Conservation (phyloP, 2,797 vertebrate species). For the Pyrocephalus nanus region DNA sequence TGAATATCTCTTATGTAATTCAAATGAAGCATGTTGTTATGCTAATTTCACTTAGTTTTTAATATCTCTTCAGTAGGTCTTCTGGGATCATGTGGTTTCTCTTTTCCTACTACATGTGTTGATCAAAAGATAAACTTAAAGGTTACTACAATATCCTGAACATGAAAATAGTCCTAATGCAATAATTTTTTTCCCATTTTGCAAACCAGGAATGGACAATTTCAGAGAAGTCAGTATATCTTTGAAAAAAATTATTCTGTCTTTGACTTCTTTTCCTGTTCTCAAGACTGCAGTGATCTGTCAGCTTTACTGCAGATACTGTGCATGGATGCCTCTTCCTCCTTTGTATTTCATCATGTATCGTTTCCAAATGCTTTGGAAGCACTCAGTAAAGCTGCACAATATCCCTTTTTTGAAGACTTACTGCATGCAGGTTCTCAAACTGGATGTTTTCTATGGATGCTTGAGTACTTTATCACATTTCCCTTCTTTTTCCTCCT, state of each 20-base stretch:
- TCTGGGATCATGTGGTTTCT: not conserved
- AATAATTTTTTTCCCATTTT: not conserved
- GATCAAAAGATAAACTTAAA: not conserved
- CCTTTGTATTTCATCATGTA: not conserved
- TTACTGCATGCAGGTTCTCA: not conserved
- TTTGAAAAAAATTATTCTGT: not conserved
- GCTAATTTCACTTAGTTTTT: not conserved
- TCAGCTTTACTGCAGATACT: not conserved
- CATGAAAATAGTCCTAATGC: not conserved
- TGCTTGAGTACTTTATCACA: not conserved
- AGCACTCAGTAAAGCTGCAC: not conserved
- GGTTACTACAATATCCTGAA: not conserved
- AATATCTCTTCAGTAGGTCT: not conserved
- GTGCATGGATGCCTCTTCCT: not conserved
- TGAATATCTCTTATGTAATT: not conserved
- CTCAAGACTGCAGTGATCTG: not conserved
- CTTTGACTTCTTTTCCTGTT: not conserved
- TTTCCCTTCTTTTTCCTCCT: not conserved
- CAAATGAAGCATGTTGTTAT: not conserved
- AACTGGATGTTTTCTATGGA: not conserved
- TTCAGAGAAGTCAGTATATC: not conserved
- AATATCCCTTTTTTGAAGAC: not conserved
- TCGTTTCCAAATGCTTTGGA: constrained; percentile 16
- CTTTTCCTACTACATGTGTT: not conserved
- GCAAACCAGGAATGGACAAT: not conserved